Evolutionary conservation across 2,888 invertebrate genomes (phyloP).

Genomic region (Drosophila setosimentum): DNA sequence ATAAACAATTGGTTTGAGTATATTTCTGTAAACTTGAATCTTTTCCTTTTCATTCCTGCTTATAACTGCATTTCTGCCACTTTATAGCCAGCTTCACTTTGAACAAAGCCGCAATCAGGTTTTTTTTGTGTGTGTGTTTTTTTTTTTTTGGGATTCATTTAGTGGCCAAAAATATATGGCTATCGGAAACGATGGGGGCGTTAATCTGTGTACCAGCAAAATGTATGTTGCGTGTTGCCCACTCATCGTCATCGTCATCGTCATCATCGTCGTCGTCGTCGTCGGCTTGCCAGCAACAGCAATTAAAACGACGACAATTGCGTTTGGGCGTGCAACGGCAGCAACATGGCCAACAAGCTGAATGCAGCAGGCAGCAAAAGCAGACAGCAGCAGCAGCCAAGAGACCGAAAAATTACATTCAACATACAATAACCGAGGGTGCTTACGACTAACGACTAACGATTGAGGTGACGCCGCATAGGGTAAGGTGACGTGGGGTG

Average conservation of each 20-base stretch:
- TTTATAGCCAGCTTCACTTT: constrained; percentile 32
- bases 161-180: constrained; percentile 21
- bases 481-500: constrained; percentile 12
- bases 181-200: constrained; percentile 54
- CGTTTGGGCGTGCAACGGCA: constrained; percentile 66
- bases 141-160: constrained; percentile 24
- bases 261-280: constrained; percentile 20
- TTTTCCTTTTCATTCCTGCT: constrained; percentile 15
- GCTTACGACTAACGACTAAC: constrained; percentile 44
- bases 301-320: constrained; percentile 76
- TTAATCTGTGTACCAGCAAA: constrained; percentile 60
- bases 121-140: constrained; percentile 7
- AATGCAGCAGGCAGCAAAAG: constrained; percentile 1
- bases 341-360: constrained; percentile 27
- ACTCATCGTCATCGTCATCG: constrained; percentile 40
- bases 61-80: constrained; percentile 21
- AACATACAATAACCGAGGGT: constrained; percentile 48
- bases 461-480: constrained; percentile 43
- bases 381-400: constrained; percentile 35
- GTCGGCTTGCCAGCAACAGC: constrained; percentile 54
- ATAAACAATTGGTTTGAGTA: constrained; percentile 1
- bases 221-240: constrained; percentile 53
- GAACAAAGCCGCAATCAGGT: constrained; percentile 36
- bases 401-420: constrained; percentile 62
- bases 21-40: background rate